Evolutionary conservation across 2,888 invertebrate species (phyloP).

Genomic region (Plagodis pulveraria): DNA sequence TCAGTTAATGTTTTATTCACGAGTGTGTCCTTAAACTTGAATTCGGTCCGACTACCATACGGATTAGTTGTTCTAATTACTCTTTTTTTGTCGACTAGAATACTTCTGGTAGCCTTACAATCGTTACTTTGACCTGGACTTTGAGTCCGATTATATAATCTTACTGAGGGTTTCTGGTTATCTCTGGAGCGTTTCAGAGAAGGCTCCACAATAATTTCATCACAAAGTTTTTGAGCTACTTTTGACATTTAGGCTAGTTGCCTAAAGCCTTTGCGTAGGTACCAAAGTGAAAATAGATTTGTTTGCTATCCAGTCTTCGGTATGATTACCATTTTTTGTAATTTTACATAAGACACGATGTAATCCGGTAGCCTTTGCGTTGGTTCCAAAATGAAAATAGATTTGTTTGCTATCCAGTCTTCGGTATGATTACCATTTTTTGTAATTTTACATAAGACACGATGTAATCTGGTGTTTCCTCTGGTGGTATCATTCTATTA

Average conservation of each 20-base stretch:
- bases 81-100: conserved; percentile 53
- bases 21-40: conserved; percentile 47
- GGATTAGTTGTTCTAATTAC: conserved; percentile 41
- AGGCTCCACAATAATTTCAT: conserved; percentile 57
- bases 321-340: conserved; percentile 15
- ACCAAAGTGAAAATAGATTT: background rate
- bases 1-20: conserved; percentile 47
- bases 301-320: conserved; percentile 8
- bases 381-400: background rate
- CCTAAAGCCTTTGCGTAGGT: conserved; percentile 4
- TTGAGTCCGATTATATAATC: conserved; percentile 2
- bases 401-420: conserved; percentile 3
- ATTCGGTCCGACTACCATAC: conserved; percentile 37
- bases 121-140: conserved; percentile 25
- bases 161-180: conserved; percentile 16
- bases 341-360: conserved; percentile 8
- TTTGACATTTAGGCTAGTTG: conserved; percentile 50
- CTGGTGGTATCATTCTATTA: conserved; percentile 16
- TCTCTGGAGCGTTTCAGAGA: conserved; percentile 40
- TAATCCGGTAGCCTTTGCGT: conserved; percentile 5
- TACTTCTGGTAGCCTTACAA: conserved; percentile 42
- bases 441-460: conserved; percentile 7
- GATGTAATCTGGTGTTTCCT: conserved; percentile 13
- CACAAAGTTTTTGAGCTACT: conserved; percentile 59
- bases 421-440: conserved; percentile 17